Conservation (phyloP, 2,888 invertebrate species). For the Morinoia aosen region DNA sequence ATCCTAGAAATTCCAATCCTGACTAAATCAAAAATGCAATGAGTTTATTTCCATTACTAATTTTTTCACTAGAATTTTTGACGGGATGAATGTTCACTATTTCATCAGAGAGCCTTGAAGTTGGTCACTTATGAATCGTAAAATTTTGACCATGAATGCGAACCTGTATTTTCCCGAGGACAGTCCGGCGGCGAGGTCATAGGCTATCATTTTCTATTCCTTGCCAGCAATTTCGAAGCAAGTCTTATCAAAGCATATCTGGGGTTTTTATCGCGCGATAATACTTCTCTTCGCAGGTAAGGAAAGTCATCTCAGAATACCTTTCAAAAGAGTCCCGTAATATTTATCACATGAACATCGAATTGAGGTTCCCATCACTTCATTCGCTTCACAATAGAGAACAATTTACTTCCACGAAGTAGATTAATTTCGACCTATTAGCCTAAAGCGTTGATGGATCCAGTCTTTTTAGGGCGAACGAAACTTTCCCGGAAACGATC, state of each 20-base stretch:
- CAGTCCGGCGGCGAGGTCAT: not conserved
- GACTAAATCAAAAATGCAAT: not conserved
- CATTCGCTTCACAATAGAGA: slow-evolving; percentile 31
- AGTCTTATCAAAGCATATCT: not conserved
- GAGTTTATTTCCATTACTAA: not conserved
- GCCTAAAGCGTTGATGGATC: slow-evolving; percentile 47
- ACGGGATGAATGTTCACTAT: not conserved
- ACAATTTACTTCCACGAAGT: not conserved
- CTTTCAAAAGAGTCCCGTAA: not conserved
- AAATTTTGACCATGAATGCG: not conserved
- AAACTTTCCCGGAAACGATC: slow-evolving; percentile 41
- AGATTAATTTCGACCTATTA: slow-evolving; percentile 27
- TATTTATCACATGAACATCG: not conserved
- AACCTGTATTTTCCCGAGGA: not conserved
- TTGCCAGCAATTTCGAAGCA: not conserved
- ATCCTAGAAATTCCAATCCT: not conserved
- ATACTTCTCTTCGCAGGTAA: not conserved
- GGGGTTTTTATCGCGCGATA: not conserved
- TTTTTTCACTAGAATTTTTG: not conserved
- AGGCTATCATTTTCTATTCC: slow-evolving; percentile 15
- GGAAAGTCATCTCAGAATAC: not conserved
- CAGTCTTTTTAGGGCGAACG: slow-evolving; percentile 29
- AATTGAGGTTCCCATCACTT: not conserved
- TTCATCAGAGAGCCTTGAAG: not conserved
- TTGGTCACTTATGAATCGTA: not conserved